Conservation (phyloP, 2,888 invertebrate species). For the Erpobdella octoculata region DNA sequence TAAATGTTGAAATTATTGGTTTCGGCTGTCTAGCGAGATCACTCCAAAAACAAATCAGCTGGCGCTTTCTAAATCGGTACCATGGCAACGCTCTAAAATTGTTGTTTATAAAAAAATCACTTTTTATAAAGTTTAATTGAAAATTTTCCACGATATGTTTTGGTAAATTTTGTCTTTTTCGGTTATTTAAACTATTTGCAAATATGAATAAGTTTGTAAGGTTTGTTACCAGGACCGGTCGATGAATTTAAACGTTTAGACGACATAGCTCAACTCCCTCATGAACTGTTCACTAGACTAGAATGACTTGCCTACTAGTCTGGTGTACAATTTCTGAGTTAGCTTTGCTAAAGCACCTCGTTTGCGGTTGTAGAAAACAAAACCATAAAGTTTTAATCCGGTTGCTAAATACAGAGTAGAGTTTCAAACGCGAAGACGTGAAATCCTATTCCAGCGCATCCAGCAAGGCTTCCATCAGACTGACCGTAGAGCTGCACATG, state of each 20-base stretch:
- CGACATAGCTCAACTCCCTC: slow-evolving; percentile 10
- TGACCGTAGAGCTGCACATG: neutral
- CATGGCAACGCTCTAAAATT: too few relatives aligned
- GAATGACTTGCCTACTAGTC: slow-evolving; percentile 21
- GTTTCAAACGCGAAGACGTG: neutral
- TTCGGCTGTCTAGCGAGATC: too few relatives aligned
- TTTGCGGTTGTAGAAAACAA: neutral
- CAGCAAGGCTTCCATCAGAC: neutral
- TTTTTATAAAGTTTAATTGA: neutral
- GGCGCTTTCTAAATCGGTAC: too few relatives aligned
- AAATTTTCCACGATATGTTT: neutral
- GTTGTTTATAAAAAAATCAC: neutral
- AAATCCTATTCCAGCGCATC: neutral
- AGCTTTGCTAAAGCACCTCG: neutral
- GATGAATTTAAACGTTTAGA: too few relatives aligned
- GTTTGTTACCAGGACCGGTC: too few relatives aligned
- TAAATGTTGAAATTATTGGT: too few relatives aligned
- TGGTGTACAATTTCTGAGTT: slow-evolving; percentile 30
- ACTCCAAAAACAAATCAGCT: too few relatives aligned
- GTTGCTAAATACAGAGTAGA: too few relatives aligned
- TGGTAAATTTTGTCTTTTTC: too few relatives aligned
- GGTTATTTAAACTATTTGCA: too few relatives aligned
- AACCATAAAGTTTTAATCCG: too few relatives aligned
- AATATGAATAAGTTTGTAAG: too few relatives aligned
- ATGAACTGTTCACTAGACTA: slow-evolving; percentile 28